Evolutionary conservation across 2,888 invertebrate species (phyloP).

Genomic region (Hypercompe scribonia): DNA sequence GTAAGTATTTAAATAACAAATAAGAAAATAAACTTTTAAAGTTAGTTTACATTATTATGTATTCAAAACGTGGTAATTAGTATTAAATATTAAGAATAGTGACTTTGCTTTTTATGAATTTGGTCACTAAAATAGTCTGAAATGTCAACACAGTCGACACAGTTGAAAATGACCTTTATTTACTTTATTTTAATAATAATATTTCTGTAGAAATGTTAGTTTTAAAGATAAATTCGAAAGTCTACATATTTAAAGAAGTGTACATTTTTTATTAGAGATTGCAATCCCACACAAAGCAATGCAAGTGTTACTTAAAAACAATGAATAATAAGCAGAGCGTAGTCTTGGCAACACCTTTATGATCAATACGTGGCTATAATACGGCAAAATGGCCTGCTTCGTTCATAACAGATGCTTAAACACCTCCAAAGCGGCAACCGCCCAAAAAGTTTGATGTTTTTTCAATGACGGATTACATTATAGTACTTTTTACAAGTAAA

Average conservation of each 20-base stretch:
- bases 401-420: slow-evolving; percentile 35
- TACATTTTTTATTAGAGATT: neutral
- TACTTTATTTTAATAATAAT: neutral
- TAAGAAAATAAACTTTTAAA: neutral
- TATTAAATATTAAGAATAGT: neutral
- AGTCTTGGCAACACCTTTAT: slow-evolving; percentile 53
- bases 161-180: neutral
- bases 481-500: slow-evolving; percentile 20
- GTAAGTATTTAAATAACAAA: neutral
- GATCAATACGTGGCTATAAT: slow-evolving; percentile 44
- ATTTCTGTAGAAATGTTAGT: neutral
- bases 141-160: neutral
- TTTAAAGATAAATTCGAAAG: no score
- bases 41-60: neutral
- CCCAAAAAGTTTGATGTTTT: slow-evolving; percentile 31
- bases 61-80: neutral
- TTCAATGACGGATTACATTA: slow-evolving; percentile 27
- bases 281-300: slow-evolving; percentile 31
- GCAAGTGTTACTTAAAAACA: slow-evolving; percentile 43
- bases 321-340: slow-evolving; percentile 54
- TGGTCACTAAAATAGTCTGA: no score
- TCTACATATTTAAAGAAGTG: neutral
- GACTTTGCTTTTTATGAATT: neutral
- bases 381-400: slow-evolving; percentile 25
- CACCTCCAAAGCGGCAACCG: slow-evolving; percentile 20